Evolutionary conservation across 2,113 vertebrate genomes (phyloP), one percentile per base, ranked within the genome.

Genomic region (Hypocryptadius cinnamomeus): DNA sequence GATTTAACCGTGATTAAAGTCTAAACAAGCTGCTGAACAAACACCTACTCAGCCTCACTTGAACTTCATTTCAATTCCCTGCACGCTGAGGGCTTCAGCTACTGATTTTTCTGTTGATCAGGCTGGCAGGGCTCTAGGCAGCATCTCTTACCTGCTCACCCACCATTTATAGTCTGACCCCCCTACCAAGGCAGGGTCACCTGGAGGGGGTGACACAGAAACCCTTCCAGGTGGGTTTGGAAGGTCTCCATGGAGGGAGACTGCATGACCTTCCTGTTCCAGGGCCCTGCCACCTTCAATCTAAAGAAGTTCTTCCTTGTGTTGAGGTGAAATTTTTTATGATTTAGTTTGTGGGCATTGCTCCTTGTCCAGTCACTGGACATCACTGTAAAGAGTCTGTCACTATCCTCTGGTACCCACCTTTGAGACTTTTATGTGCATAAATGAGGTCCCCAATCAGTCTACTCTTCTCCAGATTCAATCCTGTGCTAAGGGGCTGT

Each of bases 1-100:
- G 82, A 84, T 87, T 96, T 93, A 96, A 80, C 76, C 33, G 11
- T 94, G 74, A 95, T 84, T 94, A 81, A 96, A 92, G 84, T 92
- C 33, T 63, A 80, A 95, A 87, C 20, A 91, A 85, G 82, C 59
- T 94, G 82, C 92, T 81, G 95, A 74, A 86, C 76, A 81, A 85
- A 95, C 77, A 90, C 47, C 33, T 66, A 33, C 71, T 73, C 30
- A 89, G 42, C 23, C 14, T 74, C 9, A 4, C 76, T 87, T 70
- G 47, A 80, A 60, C 48, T 69, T 60, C 81, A 92, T 91, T 95
- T 85, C 23, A 89, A 53, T 87, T 85, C 77, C 44, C 80, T 7
- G 22, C 44, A 85, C 1, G 1, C 23, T 53, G 37, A 57, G 33
- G 22, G 59, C 39, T 82, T 73, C 70, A 47, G 33, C 15, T 59